Evolutionary conservation across 2,888 invertebrate genomes (phyloP), one percentile per base, ranked within the genome.

Genomic region (Phortica magna): DNA sequence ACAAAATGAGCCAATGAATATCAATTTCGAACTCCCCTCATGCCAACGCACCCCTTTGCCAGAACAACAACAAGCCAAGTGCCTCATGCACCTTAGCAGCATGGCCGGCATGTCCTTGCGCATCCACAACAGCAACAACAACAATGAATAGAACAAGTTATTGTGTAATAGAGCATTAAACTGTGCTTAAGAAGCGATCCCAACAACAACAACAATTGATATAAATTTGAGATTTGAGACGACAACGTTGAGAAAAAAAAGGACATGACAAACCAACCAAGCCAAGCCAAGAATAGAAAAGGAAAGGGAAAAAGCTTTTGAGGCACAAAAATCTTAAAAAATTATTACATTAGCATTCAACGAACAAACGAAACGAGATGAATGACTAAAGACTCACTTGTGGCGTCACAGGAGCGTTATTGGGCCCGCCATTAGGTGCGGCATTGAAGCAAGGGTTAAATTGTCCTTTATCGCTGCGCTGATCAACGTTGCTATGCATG

Each of bases 81-180:
- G 31, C 31, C 31, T 31, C 5, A 31, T 31, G 31, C 31, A 31
- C 31, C 31, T 31, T 31, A 31, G 31, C 31, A 31, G 31, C 31
- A 31, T 31, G 1, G 31, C 31, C 1, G 31, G 31, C 31, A 4
- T 31, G 31, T 31, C 31, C 31, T 31, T 31, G 48, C 48, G 14
- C 59, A n/a, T 59, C 17, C 17, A 7, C 59, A n/a, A 9, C 22
- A 19, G 7, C 61, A 19, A 17, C 17, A 9, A 19, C 19, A 22
- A 4, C 22, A 61, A 22, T 6, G 7, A 22, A 1, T 19, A 22
- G 14, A 65, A 71, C 70, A 71, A 73, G 68, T 75, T 77, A 73
- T 75, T 77, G 77, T 70, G 77, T 75, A 77, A 77, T 74, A 74
- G 75, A 74, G 77, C 77, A 77, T 71, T 77, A 72, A 72, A 53